phyloP scores from a whole-genome alignment of 2,113 vertebrate species.

The Ovis canadensis region DNA sequence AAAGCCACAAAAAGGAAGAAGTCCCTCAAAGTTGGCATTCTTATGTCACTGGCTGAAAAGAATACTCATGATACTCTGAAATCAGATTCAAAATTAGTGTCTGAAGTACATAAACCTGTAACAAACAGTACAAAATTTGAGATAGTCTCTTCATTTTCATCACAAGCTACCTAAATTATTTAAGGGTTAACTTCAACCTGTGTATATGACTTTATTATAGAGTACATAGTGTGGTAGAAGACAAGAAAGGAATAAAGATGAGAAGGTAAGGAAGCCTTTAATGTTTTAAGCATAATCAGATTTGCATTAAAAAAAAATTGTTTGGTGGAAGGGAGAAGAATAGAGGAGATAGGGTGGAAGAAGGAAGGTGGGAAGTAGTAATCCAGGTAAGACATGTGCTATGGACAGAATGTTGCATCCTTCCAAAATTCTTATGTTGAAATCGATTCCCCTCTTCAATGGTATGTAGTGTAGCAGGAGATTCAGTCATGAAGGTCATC shows the following conservation, averaged over 20 bases:
- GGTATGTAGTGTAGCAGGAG: neutral
- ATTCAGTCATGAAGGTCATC: neutral
- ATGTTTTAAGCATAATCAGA: neutral
- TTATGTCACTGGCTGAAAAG: neutral
- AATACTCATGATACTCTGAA: neutral
- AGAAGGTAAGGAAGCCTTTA: neutral
- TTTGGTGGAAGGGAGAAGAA: neutral
- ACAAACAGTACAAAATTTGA: neutral
- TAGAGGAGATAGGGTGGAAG: neutral
- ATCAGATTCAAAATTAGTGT: neutral
- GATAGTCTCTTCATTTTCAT: neutral
- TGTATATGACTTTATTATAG: neutral
- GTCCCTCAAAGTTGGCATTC: neutral
- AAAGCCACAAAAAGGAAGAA: conserved; percentile 41
- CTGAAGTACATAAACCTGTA: neutral
- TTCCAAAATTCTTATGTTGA: neutral
- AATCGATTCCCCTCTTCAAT: neutral
- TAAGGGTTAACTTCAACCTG: neutral
- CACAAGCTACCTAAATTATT: neutral
- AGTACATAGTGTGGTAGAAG: neutral
- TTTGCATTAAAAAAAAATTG: neutral
- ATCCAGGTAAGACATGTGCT: neutral
- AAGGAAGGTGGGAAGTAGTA: neutral
- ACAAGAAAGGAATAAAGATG: neutral
- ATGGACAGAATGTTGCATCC: neutral